phyloP scores from a whole-genome alignment of 2,113 vertebrate genomes.

The Telmatochromis bifrenatus region DNA sequence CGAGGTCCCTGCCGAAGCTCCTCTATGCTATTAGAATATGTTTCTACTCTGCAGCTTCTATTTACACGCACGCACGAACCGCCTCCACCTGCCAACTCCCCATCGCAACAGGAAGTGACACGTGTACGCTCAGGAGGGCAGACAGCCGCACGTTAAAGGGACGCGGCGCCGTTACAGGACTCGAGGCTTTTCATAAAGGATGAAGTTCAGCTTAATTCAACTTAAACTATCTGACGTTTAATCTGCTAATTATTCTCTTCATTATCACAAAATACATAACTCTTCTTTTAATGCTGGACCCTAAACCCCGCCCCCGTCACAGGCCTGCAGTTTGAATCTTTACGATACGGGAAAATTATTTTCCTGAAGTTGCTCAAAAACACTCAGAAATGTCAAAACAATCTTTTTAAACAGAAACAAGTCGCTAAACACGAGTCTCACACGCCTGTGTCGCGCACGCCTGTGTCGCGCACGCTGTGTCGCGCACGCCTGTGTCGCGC shows the following conservation, averaged over 20 bases:
- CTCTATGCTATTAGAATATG: not conserved
- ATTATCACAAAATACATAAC: not conserved
- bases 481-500: not conserved
- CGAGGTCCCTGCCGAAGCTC: conserved; percentile 10
- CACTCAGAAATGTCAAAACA: not conserved
- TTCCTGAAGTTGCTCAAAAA: not conserved
- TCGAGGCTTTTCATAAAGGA: not conserved
- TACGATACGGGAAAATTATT: not conserved
- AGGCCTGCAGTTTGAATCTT: not conserved
- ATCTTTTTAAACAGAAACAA: not conserved
- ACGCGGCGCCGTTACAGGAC: not conserved
- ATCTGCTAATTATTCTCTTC: not conserved
- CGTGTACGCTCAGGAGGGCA: not conserved
- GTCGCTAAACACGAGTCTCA: not conserved
- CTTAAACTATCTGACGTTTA: not conserved
- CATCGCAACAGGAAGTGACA: not conserved
- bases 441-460: too few species aligned
- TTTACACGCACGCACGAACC: not conserved
- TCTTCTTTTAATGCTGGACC: not conserved
- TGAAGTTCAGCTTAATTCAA: not conserved
- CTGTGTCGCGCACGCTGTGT: too few species aligned
- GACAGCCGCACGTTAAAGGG: not conserved
- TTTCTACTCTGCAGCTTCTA: conserved; percentile 15
- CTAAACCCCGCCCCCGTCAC: not conserved
- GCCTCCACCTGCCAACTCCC: not conserved